Evolutionary conservation across 1,140 invertebrate genomes (phyloP), one percentile per base, ranked within the genome.

Genomic region (Akabosia matsudoensis): DNA sequence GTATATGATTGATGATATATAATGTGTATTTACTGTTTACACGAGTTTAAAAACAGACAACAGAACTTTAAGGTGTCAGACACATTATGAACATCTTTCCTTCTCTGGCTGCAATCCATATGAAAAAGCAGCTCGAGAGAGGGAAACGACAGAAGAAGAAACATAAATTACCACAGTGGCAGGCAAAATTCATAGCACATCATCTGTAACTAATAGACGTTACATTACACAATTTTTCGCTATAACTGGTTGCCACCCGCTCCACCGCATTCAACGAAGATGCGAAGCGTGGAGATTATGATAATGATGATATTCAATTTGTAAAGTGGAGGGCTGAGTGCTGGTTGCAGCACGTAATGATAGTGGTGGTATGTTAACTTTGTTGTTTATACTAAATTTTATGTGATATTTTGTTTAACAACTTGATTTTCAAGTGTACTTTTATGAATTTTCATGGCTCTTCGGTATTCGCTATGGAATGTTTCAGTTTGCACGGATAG

Each of bases 361-460:
- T 45, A 18, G 37, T 45, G 37, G 37, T 67, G 26, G 61, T 30
- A 67, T 67, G 61, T 30, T 30, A 30, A 16, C 22, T 56, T 24
- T 56, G 54, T 56, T 56, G 54, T 56, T 56, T 56, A 56, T 56
- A 16, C 22, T 22, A 10, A 45, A 45, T 45, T 24, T 56, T 22
- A 56, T 56, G 22, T 56, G 24, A 56, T 24, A 56, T 56, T 56
- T n/a, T 30, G 61, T 24, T 30, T 67, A 67, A 67, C 61, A 67
- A 67, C 61, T 67, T 67, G 61, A 67, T 67, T 67, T 67, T 67
- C 61, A 22, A 67, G 61, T 56, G 54, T 13, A 56, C 54, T 16
- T 56, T 56, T 56, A 45, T 45, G 37, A 45, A 45, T 45, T 18
- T 45, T 7, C 54, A 56, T 56, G 7, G 13, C 54, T 56, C 10